Evolutionary conservation across 2,797 vertebrate genomes (phyloP).

Genomic region (Enteromius afrohamiltoni): DNA sequence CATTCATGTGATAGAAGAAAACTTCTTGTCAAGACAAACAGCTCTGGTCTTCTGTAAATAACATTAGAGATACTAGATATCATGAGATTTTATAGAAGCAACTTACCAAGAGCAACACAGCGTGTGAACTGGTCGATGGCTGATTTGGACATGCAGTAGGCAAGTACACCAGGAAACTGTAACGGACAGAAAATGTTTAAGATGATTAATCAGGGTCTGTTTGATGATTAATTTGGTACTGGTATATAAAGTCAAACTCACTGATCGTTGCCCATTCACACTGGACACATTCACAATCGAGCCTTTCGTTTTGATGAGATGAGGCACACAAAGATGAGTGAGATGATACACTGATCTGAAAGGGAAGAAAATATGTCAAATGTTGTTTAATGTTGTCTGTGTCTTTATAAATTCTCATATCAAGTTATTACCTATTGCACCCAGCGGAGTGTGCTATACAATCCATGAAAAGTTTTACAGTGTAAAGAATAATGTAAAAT

Average conservation of each 20-base stretch:
- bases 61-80: not conserved
- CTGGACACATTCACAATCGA: slow-evolving; percentile 84
- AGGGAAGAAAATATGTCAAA: not conserved
- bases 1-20: not conserved
- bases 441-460: not conserved
- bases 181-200: slow-evolving; percentile 8
- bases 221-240: not conserved
- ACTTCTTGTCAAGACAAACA: not conserved
- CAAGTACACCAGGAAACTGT: slow-evolving; percentile 82
- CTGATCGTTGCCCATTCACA: slow-evolving; percentile 83
- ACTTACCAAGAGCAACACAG: slow-evolving; percentile 80
- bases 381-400: too few species aligned
- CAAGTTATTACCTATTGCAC: not conserved
- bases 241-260: slow-evolving; percentile 63
- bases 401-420: not conserved
- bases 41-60: not conserved
- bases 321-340: slow-evolving; percentile 82
- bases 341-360: slow-evolving; percentile 79
- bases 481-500: not conserved
- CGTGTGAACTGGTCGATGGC: slow-evolving; percentile 85
- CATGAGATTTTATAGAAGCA: not conserved
- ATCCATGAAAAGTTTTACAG: not conserved
- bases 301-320: slow-evolving; percentile 82
- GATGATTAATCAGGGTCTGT: not conserved
- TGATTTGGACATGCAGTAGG: slow-evolving; percentile 87